These are phyloP conservation scores for Antheraea yamamai DNA, from an alignment of 2,888 invertebrate genomes.

Conservation along the genomic window DNA sequence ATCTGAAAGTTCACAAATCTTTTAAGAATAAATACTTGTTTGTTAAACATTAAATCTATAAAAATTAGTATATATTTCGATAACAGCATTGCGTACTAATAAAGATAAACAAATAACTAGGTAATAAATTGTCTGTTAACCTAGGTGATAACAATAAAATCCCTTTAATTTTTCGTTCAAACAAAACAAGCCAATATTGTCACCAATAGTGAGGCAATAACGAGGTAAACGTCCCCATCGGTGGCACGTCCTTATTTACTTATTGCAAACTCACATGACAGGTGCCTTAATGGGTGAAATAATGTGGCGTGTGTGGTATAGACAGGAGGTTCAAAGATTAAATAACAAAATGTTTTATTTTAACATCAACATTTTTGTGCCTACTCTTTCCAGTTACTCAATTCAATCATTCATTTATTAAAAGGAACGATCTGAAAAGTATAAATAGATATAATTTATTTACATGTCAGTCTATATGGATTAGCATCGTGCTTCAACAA, in stretches of 20 bases:
- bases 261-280: conserved; percentile 82
- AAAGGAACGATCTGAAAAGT: background rate
- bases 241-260: conserved; percentile 76
- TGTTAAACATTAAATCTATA: background rate
- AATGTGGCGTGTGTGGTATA: conserved; percentile 76
- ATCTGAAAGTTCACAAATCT: too few relatives aligned
- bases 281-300: conserved; percentile 79
- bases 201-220: conserved; percentile 74
- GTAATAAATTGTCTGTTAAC: background rate
- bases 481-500: background rate
- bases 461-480: background rate
- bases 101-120: background rate
- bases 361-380: background rate
- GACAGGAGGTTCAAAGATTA: conserved; percentile 48
- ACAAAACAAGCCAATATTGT: conserved; percentile 63
- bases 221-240: conserved; percentile 63
- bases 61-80: too few relatives aligned
- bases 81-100: background rate
- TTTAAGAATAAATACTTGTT: background rate
- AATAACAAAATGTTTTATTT: background rate
- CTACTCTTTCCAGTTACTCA: background rate
- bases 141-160: conserved; percentile 43
- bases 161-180: conserved; percentile 67
- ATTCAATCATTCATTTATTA: background rate
- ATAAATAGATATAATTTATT: background rate